These are phyloP conservation scores for Leptopterna dolabrata DNA, from an alignment of 2,888 invertebrate species.

Conservation along the genomic window DNA sequence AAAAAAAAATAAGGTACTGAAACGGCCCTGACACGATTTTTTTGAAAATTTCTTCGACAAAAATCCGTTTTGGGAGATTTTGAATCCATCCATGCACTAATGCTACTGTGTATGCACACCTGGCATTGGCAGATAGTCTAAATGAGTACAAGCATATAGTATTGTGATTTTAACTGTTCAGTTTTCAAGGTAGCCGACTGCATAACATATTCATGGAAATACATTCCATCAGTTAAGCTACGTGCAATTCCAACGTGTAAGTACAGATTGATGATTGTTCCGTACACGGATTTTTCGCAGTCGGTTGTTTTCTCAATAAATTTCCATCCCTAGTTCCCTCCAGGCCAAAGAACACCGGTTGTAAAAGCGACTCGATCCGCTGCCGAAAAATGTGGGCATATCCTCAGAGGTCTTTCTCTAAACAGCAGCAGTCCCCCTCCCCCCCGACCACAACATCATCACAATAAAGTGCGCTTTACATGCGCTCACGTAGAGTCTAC, in stretches of 20 bases:
- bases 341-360: not conserved
- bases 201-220: not conserved
- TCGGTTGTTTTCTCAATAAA: not conserved
- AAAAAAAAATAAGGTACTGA: too few relatives aligned
- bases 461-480: slow-evolving; percentile 7
- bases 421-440: not conserved
- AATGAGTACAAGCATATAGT: too few relatives aligned
- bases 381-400: not conserved
- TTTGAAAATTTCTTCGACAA: too few relatives aligned
- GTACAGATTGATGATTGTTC: too few relatives aligned
- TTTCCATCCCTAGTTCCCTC: not conserved
- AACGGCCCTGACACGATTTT: too few relatives aligned
- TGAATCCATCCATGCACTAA: too few relatives aligned
- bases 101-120: too few relatives aligned
- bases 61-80: too few relatives aligned
- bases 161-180: not conserved
- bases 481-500: slow-evolving; percentile 40
- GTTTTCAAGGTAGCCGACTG: not conserved
- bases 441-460: not conserved
- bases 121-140: too few relatives aligned
- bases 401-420: not conserved
- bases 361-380: not conserved
- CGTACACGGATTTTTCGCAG: not conserved
- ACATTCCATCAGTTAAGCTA: too few relatives aligned
- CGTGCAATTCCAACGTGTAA: too few relatives aligned